phyloP scores from a whole-genome alignment of 2,113 vertebrate genomes.

The Todiramphus saurophagus region DNA sequence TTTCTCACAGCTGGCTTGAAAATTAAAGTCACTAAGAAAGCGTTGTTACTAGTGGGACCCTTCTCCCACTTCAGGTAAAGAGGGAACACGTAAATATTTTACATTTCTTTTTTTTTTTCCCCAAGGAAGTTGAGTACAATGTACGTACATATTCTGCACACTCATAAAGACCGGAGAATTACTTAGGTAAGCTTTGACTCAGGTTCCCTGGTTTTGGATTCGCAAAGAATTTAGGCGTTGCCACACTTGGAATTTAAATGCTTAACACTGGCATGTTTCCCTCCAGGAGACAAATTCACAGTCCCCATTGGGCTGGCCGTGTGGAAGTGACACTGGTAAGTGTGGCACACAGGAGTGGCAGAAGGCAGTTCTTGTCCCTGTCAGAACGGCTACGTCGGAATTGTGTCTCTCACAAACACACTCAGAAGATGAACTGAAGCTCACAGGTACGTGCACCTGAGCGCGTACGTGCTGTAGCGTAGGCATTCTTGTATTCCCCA shows the following conservation, averaged over 20 bases:
- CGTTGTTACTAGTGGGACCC: neutral
- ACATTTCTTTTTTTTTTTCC: neutral
- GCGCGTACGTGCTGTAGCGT: accelerated
- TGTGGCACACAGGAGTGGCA: neutral
- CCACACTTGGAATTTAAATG: neutral
- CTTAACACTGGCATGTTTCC: neutral
- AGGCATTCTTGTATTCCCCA: neutral
- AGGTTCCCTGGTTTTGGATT: neutral
- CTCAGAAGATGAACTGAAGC: neutral
- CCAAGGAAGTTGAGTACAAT: neutral
- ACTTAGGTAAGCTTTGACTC: neutral
- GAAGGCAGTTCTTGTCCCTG: neutral
- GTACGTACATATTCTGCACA: neutral
- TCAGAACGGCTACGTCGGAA: neutral
- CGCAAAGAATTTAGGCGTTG: neutral
- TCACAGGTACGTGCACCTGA: neutral
- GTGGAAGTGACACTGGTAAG: neutral
- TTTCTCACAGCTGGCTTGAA: neutral
- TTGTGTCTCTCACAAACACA: neutral
- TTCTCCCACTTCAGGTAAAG: neutral
- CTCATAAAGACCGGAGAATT: neutral
- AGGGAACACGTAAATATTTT: neutral
- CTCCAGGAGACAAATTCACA: neutral
- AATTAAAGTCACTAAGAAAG: neutral
- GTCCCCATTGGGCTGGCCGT: neutral